Evolutionary conservation across 2,888 invertebrate species (phyloP), one percentile per base, ranked within the genome.

Genomic region (Mechanitis mazaeus): DNA sequence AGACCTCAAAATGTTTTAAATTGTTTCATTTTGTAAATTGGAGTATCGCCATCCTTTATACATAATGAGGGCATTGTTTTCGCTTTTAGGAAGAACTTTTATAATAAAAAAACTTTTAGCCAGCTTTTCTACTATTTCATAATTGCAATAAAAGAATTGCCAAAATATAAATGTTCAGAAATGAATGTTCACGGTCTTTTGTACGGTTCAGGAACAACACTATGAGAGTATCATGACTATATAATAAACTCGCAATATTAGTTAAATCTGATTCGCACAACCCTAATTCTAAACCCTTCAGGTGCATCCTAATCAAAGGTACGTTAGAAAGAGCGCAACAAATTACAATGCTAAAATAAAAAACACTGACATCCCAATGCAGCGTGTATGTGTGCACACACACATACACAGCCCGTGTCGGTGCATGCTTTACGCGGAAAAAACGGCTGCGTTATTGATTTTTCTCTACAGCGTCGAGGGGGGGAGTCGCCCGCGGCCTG

Each of bases 401-500:
- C 84, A 81, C 80, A 74, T 64, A 64, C 68, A 59, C 61, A 61
- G 67, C 68, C 75, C 78, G 78, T 84, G 87, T 85, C 87, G 87
- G 87, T 90, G 89, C 89, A 90, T 90, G 90, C 86, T 91, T 91
- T 91, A 91, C 90, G 90, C 84, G 87, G 89, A 91, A 91, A 91
- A 91, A 90, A 90, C 85, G 88, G 90, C 90, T 90, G 91, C 90
- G 90, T 88, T 90, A 91, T 90, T 90, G 91, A 90, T 91, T 91
- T 91, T 90, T 87, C 90, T 86, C 85, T 86, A 86, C 87, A 83
- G 86, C 83, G 80, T 81, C 75, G 74, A 67, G 69, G 74, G 78
- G 71, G 75, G 72, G 75, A 71, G 75, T 64, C 86, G 83, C 87
- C 84, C 84, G 88, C 87, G 88, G 90, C 87, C 89, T 89, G 89